Evolutionary conservation across 2,113 vertebrate genomes (phyloP).

Genomic region (Castor canadensis): DNA sequence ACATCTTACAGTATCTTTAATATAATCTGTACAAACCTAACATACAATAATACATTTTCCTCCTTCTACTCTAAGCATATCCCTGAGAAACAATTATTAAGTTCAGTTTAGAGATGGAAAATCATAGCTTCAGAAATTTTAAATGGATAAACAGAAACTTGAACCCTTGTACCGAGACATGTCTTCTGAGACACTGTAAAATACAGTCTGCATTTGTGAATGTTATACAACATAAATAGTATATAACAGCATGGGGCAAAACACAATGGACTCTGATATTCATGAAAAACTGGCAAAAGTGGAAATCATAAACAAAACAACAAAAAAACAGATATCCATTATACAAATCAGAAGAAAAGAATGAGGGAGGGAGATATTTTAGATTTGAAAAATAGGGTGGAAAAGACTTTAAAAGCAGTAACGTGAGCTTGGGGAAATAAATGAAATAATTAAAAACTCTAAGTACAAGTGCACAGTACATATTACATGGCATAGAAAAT

Average conservation of each 20-base stretch:
- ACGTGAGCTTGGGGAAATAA: background rate
- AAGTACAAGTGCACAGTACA: background rate
- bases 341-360: background rate
- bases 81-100: background rate
- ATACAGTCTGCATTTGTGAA: background rate
- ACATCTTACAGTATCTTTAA: background rate
- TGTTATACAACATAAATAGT: rapidly evolving
- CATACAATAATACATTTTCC: background rate
- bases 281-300: background rate
- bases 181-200: background rate
- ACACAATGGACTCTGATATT: background rate
- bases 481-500: background rate
- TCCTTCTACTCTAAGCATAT: background rate
- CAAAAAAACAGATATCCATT: background rate
- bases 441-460: background rate
- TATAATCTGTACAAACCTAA: background rate
- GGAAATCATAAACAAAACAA: background rate
- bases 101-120: background rate
- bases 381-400: background rate
- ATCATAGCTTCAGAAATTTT: background rate
- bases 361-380: background rate
- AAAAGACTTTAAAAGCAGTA: background rate
- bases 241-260: background rate
- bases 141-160: background rate
- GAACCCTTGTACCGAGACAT: rapidly evolving